Percentiles rank a stretch among this genome's conserved stretches.
These are phyloP conservation scores for Platerodrilus igneus DNA, from an alignment of 2,888 invertebrate species.

Conservation along the genomic window DNA sequence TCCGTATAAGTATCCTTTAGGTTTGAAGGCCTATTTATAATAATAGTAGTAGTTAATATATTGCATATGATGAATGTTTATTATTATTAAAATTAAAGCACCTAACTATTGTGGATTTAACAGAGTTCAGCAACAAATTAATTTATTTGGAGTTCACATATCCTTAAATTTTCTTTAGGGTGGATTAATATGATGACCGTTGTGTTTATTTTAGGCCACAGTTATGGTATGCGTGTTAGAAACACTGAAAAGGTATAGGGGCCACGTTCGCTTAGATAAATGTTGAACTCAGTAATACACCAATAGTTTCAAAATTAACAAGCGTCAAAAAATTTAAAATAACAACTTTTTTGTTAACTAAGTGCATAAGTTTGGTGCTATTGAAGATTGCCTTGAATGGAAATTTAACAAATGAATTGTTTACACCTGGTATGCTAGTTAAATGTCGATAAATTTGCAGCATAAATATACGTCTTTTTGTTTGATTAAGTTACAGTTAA, in stretches of 20 bases:
- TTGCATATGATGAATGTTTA: slow-evolving; percentile 19
- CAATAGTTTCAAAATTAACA: slow-evolving; percentile 39
- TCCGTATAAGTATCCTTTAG: slow-evolving; percentile 24
- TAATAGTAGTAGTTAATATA: slow-evolving; percentile 17
- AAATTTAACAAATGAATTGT: slow-evolving; percentile 27
- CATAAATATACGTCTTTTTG: slow-evolving; percentile 19
- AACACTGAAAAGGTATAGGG: slow-evolving; percentile 27
- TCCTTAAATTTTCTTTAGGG: slow-evolving; percentile 14
- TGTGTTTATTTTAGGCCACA: slow-evolving; percentile 8
- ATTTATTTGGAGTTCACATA: slow-evolving; percentile 11
- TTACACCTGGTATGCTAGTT: slow-evolving; percentile 27
- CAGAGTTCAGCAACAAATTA: slow-evolving; percentile 18
- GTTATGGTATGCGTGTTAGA: slow-evolving; percentile 16
- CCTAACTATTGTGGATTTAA: slow-evolving; percentile 17
- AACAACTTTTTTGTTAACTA: slow-evolving; percentile 44
- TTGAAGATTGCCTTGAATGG: slow-evolving; percentile 45
- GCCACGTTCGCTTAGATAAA: slow-evolving; percentile 22
- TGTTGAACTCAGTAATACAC: slow-evolving; percentile 25
- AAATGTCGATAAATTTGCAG: slow-evolving; percentile 28
- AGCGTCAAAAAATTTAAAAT: slow-evolving; percentile 33
- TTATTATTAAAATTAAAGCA: slow-evolving; percentile 16
- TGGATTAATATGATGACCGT: slow-evolving; percentile 4
- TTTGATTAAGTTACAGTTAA: slow-evolving; percentile 4
- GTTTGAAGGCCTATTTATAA: slow-evolving; percentile 22
- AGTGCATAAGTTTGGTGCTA: slow-evolving; percentile 49